Base-by-base conservation (phyloP, 92 coral and sea anemone genomes). In the Actinernus sp. region DNA sequence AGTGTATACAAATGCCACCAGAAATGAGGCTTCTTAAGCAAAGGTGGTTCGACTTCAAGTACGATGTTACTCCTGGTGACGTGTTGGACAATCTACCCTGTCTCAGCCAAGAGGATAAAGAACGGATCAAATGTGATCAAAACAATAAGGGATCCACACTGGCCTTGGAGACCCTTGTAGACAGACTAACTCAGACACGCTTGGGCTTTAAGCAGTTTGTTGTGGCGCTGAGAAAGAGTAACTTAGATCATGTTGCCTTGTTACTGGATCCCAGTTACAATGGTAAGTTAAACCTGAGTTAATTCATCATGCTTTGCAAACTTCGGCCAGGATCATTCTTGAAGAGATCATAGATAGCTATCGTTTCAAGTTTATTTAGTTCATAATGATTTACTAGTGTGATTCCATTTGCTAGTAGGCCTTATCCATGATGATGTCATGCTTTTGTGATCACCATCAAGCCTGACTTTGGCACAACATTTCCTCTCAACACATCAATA, bases 191-290 rank as follows among this genome's bases (percentile, higher is more conserved):
- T 16, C 50, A 63, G 12, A 36, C 54, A 51, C 20, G 31, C 11
- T 24, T 51, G 0, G 75, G 75, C 13, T 68, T 53, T 54, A 63
- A 68, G 18, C 75, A 68, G 33, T 68, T 68, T 54, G 75, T 68
- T 11, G 63, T 26, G 7, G 75, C 64, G 11, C 36, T 68, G 2
- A 43, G 75, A 12, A 11, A 68, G 23, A 24, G 43, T n/a, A 20
- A 28, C 10, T 43, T 52, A 0, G 43, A 43, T 26, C 75, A 68
- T 20, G 75, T 68, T 18, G 75, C 75, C 12, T 43, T 18, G 31
- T 33, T 68, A 0, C 63, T 68, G 12, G 75, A 68, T 13, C 75
- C 75, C 43, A 8, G n/a, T 37, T n/a, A 37, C 8, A n/a, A 37
- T 7, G n/a, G 43, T n/a, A n/a, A n/a, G n/a, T n/a, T n/a, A n/a